phyloP scores from a whole-genome alignment of 2,888 invertebrate genomes.

The Mythimna loreyi region DNA sequence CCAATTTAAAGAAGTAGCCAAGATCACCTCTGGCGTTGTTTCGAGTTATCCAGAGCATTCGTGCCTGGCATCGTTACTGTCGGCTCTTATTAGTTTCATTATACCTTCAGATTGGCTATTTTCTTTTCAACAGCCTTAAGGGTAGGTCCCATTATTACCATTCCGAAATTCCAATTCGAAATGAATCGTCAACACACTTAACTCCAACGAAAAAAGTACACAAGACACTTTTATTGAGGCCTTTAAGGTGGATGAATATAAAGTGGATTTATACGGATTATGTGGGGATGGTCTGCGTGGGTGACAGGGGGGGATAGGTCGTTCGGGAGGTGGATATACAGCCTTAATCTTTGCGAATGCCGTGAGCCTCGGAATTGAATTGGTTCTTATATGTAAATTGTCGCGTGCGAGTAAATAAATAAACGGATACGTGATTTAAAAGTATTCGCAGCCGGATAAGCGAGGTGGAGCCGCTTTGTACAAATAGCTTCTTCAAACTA shows the following conservation, averaged over 20 bases:
- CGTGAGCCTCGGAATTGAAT: slow-evolving; percentile 88
- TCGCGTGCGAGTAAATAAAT: slow-evolving; percentile 89
- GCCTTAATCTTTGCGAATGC: slow-evolving; percentile 87
- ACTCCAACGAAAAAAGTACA: slow-evolving; percentile 75
- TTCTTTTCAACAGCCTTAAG: not conserved
- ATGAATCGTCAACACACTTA: slow-evolving; percentile 69
- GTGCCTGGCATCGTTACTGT: no score
- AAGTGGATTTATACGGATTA: slow-evolving; percentile 90
- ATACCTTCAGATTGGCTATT: not conserved
- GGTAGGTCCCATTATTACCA: slow-evolving; percentile 25
- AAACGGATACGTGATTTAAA: slow-evolving; percentile 85
- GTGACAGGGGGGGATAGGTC: slow-evolving; percentile 67
- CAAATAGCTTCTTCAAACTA: slow-evolving; percentile 68
- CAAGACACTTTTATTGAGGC: slow-evolving; percentile 87
- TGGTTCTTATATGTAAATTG: slow-evolving; percentile 89
- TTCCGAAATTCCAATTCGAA: slow-evolving; percentile 42
- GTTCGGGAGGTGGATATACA: slow-evolving; percentile 71
- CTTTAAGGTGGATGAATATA: slow-evolving; percentile 91
- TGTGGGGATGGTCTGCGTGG: slow-evolving; percentile 80
- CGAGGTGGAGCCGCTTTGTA: slow-evolving; percentile 59
- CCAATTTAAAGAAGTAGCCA: no score
- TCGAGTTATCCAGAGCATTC: not conserved
- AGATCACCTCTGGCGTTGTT: not conserved
- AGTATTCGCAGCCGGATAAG: slow-evolving; percentile 79
- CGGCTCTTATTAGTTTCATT: not conserved